phyloP scores from a whole-genome alignment of 2,888 invertebrate species.

The Craniophora ligustri region DNA sequence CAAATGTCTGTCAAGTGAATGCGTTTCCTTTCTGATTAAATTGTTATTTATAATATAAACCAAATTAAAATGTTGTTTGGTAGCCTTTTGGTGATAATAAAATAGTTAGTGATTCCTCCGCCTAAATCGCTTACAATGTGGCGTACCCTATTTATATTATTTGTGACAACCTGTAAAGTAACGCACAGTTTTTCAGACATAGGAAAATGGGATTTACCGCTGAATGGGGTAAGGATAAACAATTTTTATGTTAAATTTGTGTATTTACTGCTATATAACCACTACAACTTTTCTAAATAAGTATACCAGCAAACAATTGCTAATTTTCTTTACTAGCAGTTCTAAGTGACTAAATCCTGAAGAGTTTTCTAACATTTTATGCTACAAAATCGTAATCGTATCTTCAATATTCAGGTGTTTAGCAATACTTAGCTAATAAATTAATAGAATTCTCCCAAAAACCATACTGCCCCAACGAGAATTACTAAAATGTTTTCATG shows the following conservation, averaged over 20 bases:
- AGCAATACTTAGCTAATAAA: no score
- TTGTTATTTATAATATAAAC: slow-evolving; percentile 46
- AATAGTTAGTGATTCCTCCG: slow-evolving; percentile 46
- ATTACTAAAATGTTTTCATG: no score
- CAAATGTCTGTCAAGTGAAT: slow-evolving; percentile 44
- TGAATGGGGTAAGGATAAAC: slow-evolving; percentile 86
- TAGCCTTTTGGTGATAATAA: slow-evolving; percentile 40
- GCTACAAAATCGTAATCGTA: no score
- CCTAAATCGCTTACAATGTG: slow-evolving; percentile 65
- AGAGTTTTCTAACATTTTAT: no score
- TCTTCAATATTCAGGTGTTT: no score
- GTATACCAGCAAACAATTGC: neutral
- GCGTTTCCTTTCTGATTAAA: slow-evolving; percentile 31
- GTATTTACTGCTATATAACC: neutral
- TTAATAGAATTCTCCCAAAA: no score
- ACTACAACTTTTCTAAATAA: neutral
- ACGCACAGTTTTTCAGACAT: slow-evolving; percentile 88
- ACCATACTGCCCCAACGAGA: no score
- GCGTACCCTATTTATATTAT: slow-evolving; percentile 68
- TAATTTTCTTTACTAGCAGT: slow-evolving; percentile 1
- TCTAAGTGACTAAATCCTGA: neutral
- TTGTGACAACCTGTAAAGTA: slow-evolving; percentile 69
- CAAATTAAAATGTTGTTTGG: slow-evolving; percentile 59
- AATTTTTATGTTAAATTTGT: no score
- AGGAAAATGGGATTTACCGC: slow-evolving; percentile 90